Evolutionary conservation across 2,888 invertebrate species (phyloP).

Genomic region (Heliconius charithonia): DNA sequence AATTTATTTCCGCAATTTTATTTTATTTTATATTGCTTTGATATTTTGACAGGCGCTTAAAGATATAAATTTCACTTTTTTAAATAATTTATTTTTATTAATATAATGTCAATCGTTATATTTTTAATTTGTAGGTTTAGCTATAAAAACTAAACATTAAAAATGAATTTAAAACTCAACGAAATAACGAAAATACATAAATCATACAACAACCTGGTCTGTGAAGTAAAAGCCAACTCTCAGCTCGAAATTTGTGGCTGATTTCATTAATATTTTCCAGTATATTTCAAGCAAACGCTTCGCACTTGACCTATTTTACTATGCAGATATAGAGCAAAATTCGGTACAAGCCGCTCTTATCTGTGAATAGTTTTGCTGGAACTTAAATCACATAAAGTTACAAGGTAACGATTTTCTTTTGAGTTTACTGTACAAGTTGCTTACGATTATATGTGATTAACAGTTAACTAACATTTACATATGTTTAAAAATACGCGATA

Average conservation of each 20-base stretch:
- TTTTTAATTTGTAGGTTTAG: not conserved
- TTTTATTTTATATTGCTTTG: not conserved
- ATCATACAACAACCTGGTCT: conserved; percentile 18
- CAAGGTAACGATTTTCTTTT: not conserved
- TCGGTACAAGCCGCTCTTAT: conserved; percentile 51
- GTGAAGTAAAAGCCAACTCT: conserved; percentile 19
- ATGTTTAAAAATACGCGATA: no score
- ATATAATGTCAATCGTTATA: not conserved
- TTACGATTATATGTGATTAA: no score
- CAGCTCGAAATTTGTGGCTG: conserved; percentile 12
- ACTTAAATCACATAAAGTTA: conserved; percentile 59
- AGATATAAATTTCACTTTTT: not conserved
- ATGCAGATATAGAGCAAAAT: conserved; percentile 44
- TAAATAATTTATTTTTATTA: not conserved
- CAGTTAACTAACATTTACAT: no score
- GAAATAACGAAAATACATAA: conserved; percentile 16
- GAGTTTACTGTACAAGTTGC: not conserved
- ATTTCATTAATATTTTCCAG: conserved; percentile 30
- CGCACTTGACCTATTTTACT: conserved; percentile 39
- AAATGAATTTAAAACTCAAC: not conserved
- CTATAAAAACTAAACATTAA: not conserved
- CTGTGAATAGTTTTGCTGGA: conserved; percentile 73
- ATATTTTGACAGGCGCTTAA: not conserved
- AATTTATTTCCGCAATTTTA: not conserved
- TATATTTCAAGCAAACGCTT: conserved; percentile 37